These are phyloP conservation scores for Odontomachus brunneus DNA, from an alignment of 1,140 invertebrate species.

Conservation along the genomic window DNA sequence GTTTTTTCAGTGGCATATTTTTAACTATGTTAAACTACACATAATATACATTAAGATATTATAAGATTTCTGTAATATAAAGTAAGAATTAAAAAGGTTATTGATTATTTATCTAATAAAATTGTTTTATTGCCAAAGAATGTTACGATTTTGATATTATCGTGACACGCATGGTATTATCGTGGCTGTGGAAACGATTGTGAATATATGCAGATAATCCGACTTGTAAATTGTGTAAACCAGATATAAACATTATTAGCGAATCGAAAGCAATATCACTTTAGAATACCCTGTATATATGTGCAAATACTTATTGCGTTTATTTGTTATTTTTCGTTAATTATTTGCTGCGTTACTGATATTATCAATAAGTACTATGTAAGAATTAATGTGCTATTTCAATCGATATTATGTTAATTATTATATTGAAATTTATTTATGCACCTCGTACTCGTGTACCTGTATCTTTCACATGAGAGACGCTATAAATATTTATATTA, in stretches of 20 bases:
- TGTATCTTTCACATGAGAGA: neutral
- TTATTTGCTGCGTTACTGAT: neutral
- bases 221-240: neutral
- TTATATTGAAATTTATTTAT: slow-evolving; percentile 29
- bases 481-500: no score
- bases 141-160: slow-evolving; percentile 41
- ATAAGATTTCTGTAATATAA: slow-evolving; percentile 78
- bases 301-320: neutral
- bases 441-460: neutral
- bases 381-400: slow-evolving; percentile 32
- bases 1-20: slow-evolving; percentile 66
- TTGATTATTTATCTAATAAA: slow-evolving; percentile 65
- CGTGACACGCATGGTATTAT: slow-evolving; percentile 16
- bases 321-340: slow-evolving; percentile 23
- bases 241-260: slow-evolving; percentile 2
- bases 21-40: slow-evolving; percentile 75
- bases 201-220: slow-evolving; percentile 6
- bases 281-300: slow-evolving; percentile 31
- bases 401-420: slow-evolving; percentile 38
- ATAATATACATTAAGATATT: slow-evolving; percentile 71
- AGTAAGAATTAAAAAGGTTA: slow-evolving; percentile 77
- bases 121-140: slow-evolving; percentile 64
- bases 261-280: neutral
- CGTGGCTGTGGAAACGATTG: slow-evolving; percentile 32
- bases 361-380: neutral